Evolutionary conservation across 2,888 invertebrate genomes (phyloP), one percentile per base, ranked within the genome.

Genomic region (Chloroclystis v-ata): DNA sequence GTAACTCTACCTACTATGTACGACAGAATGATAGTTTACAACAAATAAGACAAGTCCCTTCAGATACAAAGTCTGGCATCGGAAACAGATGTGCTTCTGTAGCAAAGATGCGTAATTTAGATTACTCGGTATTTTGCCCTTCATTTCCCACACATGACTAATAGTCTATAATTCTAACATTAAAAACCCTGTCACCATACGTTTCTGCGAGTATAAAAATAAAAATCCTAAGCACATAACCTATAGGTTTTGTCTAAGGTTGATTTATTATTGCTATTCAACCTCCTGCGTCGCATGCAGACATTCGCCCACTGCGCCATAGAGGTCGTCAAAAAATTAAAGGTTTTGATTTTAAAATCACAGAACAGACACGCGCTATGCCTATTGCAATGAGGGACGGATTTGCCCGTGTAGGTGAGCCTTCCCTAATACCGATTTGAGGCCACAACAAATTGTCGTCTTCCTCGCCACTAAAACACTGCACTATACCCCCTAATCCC

Each of bases 401-500:
- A 80, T 82, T 77, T 75, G 65, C 59, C 45, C 57, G 75, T 63
- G 80, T 78, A 78, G 80, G 80, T 74, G 76, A 78, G 70, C 76
- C 81, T 80, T 78, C 85, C 85, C 85, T 76, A 77, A 75, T 72
- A 75, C 69, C 73, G 81, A 83, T 87, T 86, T 85, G 85, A 86
- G 86, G 86, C 82, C 86, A 79, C 66, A 64, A 69, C 78, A 85
- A 87, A 86, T 86, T 83, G 85, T 71, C 59, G 72, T 72, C 85
- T 82, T 87, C 87, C 86, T 84, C 76, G 63, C 78, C 54, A 53
- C 52, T 57, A 57, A 56, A 65, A 62, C 67, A 65, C 49, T 52
- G 68, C 61, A 82, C 79, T 78, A 76, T 73, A 77, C 70, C 68
- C 69, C 73, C 63, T 84, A 80, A 77, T 60, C 65, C 67, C 65